These are phyloP conservation scores for Emberiza fucata DNA, from an alignment of 2,113 vertebrate species.

Conservation along the genomic window DNA sequence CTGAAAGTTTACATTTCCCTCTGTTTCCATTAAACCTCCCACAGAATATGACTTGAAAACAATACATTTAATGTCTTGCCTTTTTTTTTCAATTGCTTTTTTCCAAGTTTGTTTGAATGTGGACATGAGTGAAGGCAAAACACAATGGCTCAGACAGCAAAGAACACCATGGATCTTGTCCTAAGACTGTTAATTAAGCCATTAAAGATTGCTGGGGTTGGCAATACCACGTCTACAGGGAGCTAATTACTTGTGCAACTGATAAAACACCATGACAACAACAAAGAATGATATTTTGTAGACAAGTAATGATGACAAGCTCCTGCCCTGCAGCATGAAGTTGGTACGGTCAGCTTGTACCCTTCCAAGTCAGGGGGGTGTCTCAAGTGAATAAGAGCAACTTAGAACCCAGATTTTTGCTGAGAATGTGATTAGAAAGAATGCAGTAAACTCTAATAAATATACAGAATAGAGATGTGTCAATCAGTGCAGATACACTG, in stretches of 20 bases:
- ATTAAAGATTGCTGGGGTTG: background rate
- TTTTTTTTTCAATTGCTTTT: background rate
- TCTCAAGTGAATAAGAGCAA: background rate
- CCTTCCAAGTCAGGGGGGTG: background rate
- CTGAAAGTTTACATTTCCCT: background rate
- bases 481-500: background rate
- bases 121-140: background rate
- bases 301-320: background rate
- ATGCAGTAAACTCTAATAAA: background rate
- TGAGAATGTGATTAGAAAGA: background rate
- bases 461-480: background rate
- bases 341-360: background rate
- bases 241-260: constrained; percentile 32
- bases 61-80: background rate
- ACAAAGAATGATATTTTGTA: background rate
- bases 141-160: background rate
- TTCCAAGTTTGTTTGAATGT: background rate
- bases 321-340: background rate
- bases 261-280: constrained; percentile 43
- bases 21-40: background rate
- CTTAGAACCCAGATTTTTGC: background rate
- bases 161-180: background rate
- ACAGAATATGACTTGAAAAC: background rate
- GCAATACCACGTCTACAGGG: constrained; percentile 22
- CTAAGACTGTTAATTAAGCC: constrained; percentile 14